Conservation (phyloP, 92 coral and sea anemone species). For the Zoanthus sociatus region DNA sequence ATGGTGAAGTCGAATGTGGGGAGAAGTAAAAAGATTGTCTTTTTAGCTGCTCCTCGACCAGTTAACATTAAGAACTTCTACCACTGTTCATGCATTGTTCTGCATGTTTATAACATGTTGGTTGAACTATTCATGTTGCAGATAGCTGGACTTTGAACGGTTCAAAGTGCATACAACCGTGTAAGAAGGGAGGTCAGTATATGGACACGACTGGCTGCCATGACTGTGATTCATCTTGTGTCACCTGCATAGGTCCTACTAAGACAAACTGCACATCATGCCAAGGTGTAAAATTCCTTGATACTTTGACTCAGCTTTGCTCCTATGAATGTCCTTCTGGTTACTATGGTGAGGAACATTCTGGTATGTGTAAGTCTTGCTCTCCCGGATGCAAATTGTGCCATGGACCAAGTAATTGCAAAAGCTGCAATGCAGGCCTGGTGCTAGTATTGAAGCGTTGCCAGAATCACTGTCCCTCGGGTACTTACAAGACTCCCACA, state of each 20-base stretch:
- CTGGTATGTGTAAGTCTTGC: constrained; percentile 83
- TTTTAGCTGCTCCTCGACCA: too few species aligned
- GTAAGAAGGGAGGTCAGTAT: constrained; percentile 76
- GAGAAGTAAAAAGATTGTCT: too few species aligned
- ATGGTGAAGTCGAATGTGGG: too few species aligned
- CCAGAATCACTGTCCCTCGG: constrained; percentile 76
- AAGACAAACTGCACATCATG: constrained; percentile 84
- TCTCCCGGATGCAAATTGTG: constrained; percentile 82
- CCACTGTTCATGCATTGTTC: not conserved
- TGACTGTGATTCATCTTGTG: constrained; percentile 83
- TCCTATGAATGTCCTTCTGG: constrained; percentile 82
- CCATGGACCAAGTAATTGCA: constrained; percentile 66
- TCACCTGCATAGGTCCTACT: constrained; percentile 79
- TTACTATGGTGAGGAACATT: constrained; percentile 72
- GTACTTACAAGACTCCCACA: constrained; percentile 58
- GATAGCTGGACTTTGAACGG: constrained; percentile 76
- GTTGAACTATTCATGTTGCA: constrained; percentile 36
- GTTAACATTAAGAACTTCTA: too few species aligned
- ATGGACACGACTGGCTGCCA: constrained; percentile 62
- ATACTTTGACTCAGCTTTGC: constrained; percentile 69
- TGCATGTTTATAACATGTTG: not conserved
- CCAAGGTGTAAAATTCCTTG: constrained; percentile 87
- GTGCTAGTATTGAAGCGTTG: constrained; percentile 70
- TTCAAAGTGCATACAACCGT: constrained; percentile 65
- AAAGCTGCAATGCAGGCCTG: constrained; percentile 71